These are phyloP conservation scores for Gonatopus flavifemur DNA, from an alignment of 1,140 invertebrate genomes.

Conservation along the genomic window DNA sequence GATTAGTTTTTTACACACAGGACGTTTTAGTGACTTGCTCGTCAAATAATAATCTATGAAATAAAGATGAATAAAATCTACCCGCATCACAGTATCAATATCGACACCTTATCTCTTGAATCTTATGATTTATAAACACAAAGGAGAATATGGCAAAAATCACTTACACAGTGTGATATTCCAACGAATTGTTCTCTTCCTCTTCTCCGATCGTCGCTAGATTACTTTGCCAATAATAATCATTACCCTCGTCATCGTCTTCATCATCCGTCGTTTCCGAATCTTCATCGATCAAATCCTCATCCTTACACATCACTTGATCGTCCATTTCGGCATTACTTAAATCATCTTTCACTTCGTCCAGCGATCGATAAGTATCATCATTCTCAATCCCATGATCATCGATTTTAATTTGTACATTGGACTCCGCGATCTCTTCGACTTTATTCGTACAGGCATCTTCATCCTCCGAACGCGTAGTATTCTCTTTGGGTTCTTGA, in stretches of 20 bases:
- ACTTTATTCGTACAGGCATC: constrained; percentile 6
- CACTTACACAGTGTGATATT: constrained; percentile 41
- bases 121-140: no score
- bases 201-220: constrained; percentile 51
- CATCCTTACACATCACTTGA: constrained; percentile 4
- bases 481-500: no score
- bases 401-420: neutral
- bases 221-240: constrained; percentile 52
- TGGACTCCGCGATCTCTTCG: constrained; percentile 7
- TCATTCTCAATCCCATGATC: constrained; percentile 10
- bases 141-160: no score
- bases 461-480: no score
- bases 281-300: no score
- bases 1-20: no score
- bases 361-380: constrained; percentile 18
- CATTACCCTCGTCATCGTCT: constrained; percentile 32
- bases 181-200: constrained; percentile 48
- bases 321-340: neutral
- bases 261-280: constrained; percentile 41
- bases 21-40: no score
- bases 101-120: no score
- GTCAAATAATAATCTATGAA: no score
- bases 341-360: constrained; percentile 14
- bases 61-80: no score
- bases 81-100: no score